Evolutionary conservation across 2,113 vertebrate species (phyloP), one percentile per base, ranked within the genome.

Genomic region (Rhea americana): DNA sequence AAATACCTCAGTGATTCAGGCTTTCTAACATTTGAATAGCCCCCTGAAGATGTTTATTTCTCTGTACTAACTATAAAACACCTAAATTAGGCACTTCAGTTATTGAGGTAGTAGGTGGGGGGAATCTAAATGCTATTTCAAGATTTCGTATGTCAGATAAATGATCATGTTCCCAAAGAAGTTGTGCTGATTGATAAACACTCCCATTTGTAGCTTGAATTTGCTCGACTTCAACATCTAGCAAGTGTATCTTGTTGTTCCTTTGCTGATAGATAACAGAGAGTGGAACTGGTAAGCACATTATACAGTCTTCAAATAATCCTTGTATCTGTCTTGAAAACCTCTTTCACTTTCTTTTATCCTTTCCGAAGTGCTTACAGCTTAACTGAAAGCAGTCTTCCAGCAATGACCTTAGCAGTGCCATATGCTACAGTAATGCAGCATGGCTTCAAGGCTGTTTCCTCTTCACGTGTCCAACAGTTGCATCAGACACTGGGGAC

Each of bases 381-480:
- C 4, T 26, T 22, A 63, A 58, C 15, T 70, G 45, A 58, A 45
- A 89, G 7, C 48, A 74, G 5, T 45, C 25, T 80, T 53, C 45
- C 55, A 75, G n/a, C n/a, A 65, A 56, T 35, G 26, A 16, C 41
- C 62, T 88, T 48, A 76, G 1, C 9, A 47, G 25, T 28, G 30
- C 45, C 32, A 6, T 4, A 19, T 21, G 39, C 53, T 77, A 45
- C 55, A 83, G 79, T 78, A 89, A 39, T 15, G 28, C 16, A 61
- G 2, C 3, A 1, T 1, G 1, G 1, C 10, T 70, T 65, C 48
- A 72, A 0, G 0, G 7, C 28, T 86, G 3, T 32, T 91, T 25
- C 2, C 0, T 47, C 13, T 81, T 63, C 8, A 0, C 12, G 5
- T 35, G 14, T 43, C 30, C 37, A 41, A 15, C 8, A 50, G 6